Evolutionary conservation across 2,888 invertebrate species (phyloP), one percentile per base, ranked within the genome.

Genomic region (Ophion slaviceki): DNA sequence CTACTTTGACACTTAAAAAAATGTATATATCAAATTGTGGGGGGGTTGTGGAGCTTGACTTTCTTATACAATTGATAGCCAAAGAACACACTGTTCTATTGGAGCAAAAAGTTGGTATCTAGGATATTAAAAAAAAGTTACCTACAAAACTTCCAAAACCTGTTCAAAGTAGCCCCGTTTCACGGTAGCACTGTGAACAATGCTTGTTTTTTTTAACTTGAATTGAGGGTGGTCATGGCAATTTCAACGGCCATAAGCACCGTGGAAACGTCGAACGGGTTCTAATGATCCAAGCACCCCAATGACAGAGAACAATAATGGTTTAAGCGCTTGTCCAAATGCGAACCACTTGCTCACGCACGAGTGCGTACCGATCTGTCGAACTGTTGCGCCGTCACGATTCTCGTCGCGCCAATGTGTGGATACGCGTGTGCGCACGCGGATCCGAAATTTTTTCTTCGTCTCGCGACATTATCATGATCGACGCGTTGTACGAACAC

Each of bases 181-280:
- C 1, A 24, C 24, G 24, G 24, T 32, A 32, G 32, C 32, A 32
- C 32, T 32, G 32, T 32, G 32, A 32, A 32, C 4, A 32, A 32
- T 32, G 32, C 32, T 32, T 32, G 32, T 32, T 32, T 32, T 32
- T 32, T 32, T 32, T 4, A 32, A 32, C 32, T 32, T 4, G 4
- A 32, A 4, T 32, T 32, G 32, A 32, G 32, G 32, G 32, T 32
- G 32, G 2, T 32, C 32, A 32, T 32, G 32, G 1, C 32, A 32
- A 32, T 32, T 32, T 32, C 32, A 32, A 4, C 4, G 32, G 32
- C 1, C 32, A 32, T 14, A 93, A 93, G 92, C 91, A 91, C 91
- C 93, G 93, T 93, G 93, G 93, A 89, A 91, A 89, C 89, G 36
- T 80, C 74, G 82, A 84, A 88, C 79, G 83, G 87, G 87, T 84